Evolutionary conservation across 2,797 vertebrate species (phyloP).

Genomic region (Iguana delicatissima): DNA sequence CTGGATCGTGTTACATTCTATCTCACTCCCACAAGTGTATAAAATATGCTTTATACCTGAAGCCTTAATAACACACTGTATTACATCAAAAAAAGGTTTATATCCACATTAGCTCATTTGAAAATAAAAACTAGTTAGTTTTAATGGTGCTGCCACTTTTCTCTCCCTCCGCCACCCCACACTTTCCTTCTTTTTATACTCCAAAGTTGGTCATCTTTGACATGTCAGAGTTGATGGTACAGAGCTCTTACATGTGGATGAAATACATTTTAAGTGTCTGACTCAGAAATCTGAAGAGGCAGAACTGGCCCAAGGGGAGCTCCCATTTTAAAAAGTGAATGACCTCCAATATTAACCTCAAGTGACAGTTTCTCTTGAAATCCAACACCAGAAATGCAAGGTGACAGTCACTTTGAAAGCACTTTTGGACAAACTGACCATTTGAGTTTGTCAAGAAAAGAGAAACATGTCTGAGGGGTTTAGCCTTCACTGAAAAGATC

Average conservation of each 20-base stretch:
- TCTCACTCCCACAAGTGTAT: no score
- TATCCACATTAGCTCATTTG: no score
- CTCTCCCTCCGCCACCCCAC: no score
- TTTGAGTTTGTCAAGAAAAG: conserved; percentile 42
- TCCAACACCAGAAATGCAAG: conserved; percentile 39
- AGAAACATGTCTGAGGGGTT: conserved; percentile 35
- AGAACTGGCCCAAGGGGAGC: conserved; percentile 59
- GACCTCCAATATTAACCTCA: conserved; percentile 56
- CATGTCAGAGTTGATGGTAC: conserved; percentile 19
- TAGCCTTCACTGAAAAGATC: conserved; percentile 26
- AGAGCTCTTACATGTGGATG: conserved; percentile 5
- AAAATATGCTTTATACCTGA: no score
- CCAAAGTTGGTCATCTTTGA: background rate
- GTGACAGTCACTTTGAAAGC: conserved; percentile 35
- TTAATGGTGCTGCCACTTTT: no score
- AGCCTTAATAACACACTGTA: no score
- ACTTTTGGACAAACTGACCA: conserved; percentile 51
- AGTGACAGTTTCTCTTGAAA: conserved; percentile 58
- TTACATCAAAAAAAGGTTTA: no score
- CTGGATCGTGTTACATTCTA: no score
- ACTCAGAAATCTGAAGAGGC: conserved; percentile 56
- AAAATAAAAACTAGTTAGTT: no score
- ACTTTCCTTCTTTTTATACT: background rate
- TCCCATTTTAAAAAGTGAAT: conserved; percentile 43
- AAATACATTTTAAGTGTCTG: conserved; percentile 46